Evolutionary conservation across 1,140 invertebrate species (phyloP), one percentile per base, ranked within the genome.

Genomic region (Hypsibius dujardini): DNA sequence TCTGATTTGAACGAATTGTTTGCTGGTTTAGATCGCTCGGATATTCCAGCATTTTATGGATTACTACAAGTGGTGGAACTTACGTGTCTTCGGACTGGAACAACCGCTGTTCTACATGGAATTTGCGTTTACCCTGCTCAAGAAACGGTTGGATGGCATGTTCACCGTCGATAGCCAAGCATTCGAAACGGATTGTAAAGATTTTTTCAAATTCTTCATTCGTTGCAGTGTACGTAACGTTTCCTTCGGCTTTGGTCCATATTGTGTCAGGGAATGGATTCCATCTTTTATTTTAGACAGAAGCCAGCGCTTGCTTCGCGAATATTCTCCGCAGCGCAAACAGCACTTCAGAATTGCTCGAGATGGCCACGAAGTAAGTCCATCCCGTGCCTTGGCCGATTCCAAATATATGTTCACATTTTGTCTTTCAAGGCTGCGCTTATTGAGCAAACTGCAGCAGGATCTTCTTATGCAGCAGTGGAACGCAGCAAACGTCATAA

Each of bases 11-110:
- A n/a, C n/a, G n/a, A n/a, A n/a, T n/a, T n/a, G n/a, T n/a, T n/a
- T n/a, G n/a, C n/a, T 67, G 62, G 7, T 67, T 42, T n/a, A 67
- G 62, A 42, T 67, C 3, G 62, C 62, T 14, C 7, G 62, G 3
- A 67, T 67, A 7, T 67, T 67, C 62, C 62, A 67, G 62, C 62
- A 67, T 67, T 67, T 67, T 42, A 42, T 67, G 7, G 62, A 67
- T 3, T 67, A 67, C 42, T 42, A 14, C 42, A 67, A 67, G 42
- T 42, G 7, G 7, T 67, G 62, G 62, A 67, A 67, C 62, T 3
- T 67, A 42, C 62, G 45, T 42, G 62, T 67, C 42, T 7, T 67
- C 3, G 62, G 62, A 7, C 12, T 67, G 62, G 62, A 67, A 3
- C 62, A 7, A 42, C 3, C 62, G 62, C 62, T 67, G 7, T 42